Conservation (phyloP, 2,113 vertebrate species). For the Silurus glanis region DNA sequence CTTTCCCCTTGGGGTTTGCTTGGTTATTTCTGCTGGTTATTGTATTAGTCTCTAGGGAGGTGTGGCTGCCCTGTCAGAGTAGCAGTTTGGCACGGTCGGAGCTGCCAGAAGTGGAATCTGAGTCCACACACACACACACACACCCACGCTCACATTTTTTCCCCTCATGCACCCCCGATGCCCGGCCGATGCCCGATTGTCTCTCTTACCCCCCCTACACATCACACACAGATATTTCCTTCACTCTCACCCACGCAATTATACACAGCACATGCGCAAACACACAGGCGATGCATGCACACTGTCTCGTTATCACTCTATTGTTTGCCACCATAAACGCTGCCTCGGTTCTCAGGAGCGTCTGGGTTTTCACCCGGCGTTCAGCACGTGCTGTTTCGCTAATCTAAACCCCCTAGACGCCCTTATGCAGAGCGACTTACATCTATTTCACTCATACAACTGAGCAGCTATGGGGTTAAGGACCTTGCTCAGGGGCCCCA, state of each 20-base stretch:
- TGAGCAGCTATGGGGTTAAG: too few relatives aligned
- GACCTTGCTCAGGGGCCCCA: too few relatives aligned
- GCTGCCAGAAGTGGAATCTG: constrained; percentile 28
- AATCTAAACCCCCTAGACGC: not conserved
- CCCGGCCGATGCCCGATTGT: not conserved
- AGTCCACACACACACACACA: constrained; percentile 16
- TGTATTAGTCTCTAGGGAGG: constrained; percentile 48
- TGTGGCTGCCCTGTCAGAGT: constrained; percentile 38
- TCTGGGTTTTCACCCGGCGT: constrained; percentile 51
- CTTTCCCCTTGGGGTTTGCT: not conserved
- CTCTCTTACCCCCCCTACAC: constrained; percentile 31
- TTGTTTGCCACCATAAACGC: constrained; percentile 46
- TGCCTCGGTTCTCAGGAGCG: constrained; percentile 39
- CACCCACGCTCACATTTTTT: constrained; percentile 5
- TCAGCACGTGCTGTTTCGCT: constrained; percentile 35
- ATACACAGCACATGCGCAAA: constrained; percentile 21
- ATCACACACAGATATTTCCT: constrained; percentile 18
- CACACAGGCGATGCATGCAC: not conserved
- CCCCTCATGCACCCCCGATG: not conserved
- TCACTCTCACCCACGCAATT: constrained; percentile 31
- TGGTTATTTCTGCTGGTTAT: constrained; percentile 50
- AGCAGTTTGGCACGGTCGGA: constrained; percentile 35
- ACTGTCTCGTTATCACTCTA: constrained; percentile 43
- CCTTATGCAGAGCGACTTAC: too few relatives aligned
- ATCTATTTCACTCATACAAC: too few relatives aligned